Conservation (phyloP, 2,797 vertebrate genomes). For the Buphagus erythrorhynchus region DNA sequence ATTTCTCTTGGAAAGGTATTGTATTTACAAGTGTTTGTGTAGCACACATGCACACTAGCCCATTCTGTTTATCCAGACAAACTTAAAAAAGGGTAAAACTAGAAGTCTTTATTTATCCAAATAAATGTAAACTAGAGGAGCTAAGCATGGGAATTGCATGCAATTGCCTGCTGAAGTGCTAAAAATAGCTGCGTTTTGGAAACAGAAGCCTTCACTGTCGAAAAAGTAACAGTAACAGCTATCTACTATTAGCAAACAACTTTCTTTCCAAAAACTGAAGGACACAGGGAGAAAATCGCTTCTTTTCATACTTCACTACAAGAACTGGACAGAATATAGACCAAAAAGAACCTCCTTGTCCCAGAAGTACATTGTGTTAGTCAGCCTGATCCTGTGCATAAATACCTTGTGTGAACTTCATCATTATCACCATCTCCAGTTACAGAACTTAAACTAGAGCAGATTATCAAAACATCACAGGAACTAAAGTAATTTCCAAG, state of each 20-base stretch:
- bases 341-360: neutral
- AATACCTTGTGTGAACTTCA: neutral
- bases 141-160: constrained; percentile 32
- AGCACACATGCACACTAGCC: neutral
- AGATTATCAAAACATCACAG: constrained; percentile 6
- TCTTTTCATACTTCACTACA: neutral
- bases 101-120: constrained; percentile 41
- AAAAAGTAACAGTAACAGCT: neutral
- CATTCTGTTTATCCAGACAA: constrained; percentile 48
- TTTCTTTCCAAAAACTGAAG: neutral
- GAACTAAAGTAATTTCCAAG: constrained; percentile 27
- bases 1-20: neutral
- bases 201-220: neutral
- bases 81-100: constrained; percentile 28
- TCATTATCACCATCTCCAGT: neutral
- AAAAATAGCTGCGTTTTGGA: constrained; percentile 38
- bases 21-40: constrained; percentile 6
- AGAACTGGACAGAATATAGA: neutral
- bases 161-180: neutral
- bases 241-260: neutral
- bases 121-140: constrained; percentile 31
- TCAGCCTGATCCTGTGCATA: neutral
- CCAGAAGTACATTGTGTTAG: neutral
- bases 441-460: neutral
- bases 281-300: neutral